Evolutionary conservation across 2,888 invertebrate genomes (phyloP), one percentile per base, ranked within the genome.

Genomic region (Pegoplata infirma): DNA sequence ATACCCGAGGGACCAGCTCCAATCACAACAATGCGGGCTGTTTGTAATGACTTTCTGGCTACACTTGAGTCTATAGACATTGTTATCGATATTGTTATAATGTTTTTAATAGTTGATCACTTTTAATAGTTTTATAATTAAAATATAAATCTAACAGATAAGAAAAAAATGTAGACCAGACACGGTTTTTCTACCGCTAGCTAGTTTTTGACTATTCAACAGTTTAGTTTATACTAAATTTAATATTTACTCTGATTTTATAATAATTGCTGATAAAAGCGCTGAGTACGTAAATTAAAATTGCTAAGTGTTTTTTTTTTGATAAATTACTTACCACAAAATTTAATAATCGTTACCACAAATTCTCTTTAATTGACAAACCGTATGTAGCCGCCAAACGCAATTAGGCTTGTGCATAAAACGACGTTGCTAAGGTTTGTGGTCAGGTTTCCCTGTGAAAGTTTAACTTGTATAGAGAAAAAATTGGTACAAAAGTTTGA

Each of bases 1-100:
- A 90, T 87, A 17, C 90, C 90, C 2, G 90, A 82, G 0, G 88
- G 83, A 14, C 90, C 90, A 5, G 90, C 89, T 0, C 90, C 90
- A 17, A 90, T 83, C 12, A 90, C 82, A 5, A 89, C 85, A 74
- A 90, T 85, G 47, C 86, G 86, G 3, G 86, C 84, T 0, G 83
- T 84, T 76, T 82, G n/a, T 36, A 77, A 21, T 5, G 78, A 59
- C 32, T 69, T 74, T 16, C 47, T 58, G 5, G 36, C 53, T 12
- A 68, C 17, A 4, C 1, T n/a, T 14, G 40, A 8, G 12, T 47
- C n/a, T 8, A 46, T 6, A 5, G 53, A 61, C 66, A 72, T 72
- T 8, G 5, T 46, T n/a, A 25, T 17, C 12, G 19, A 3, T 32
- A 10, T 32, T 32, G n/a, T n/a, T 17, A 19, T 19, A 19, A 12